A percentile compares a stretch with the other conserved stretches of the same genome.
Evolutionary conservation across 2,113 vertebrate species (phyloP).

Genomic region (Stercorarius parasiticus): DNA sequence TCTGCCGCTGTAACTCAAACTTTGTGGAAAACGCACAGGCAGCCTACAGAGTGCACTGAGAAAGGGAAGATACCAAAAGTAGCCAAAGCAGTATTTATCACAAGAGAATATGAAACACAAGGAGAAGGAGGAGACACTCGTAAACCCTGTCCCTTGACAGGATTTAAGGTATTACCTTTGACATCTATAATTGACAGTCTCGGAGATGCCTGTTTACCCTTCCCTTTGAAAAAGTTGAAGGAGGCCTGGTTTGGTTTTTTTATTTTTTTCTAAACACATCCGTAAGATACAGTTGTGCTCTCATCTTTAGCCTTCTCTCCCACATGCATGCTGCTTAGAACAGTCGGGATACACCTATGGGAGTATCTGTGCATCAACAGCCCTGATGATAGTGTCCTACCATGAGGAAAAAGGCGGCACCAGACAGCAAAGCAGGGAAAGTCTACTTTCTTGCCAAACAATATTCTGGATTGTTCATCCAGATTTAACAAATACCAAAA

Average conservation of each 20-base stretch:
- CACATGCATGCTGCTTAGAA: neutral
- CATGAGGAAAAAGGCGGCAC: neutral
- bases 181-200: neutral
- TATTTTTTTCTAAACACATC: neutral
- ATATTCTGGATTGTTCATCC: neutral
- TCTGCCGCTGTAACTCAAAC: neutral
- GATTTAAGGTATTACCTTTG: neutral
- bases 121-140: neutral
- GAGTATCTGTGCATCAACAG: neutral
- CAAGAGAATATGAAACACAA: neutral
- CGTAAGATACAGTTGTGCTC: neutral
- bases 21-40: neutral
- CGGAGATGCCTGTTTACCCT: neutral
- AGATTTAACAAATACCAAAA: neutral
- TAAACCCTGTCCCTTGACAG: neutral
- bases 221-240: neutral
- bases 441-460: neutral
- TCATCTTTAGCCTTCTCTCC: neutral
- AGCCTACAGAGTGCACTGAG: rapidly evolving
- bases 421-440: neutral
- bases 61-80: neutral
- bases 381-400: neutral
- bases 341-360: neutral
- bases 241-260: neutral
- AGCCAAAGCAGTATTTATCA: neutral